Base-by-base conservation (phyloP, 2,888 invertebrate species). In the Xylophagus ater region DNA sequence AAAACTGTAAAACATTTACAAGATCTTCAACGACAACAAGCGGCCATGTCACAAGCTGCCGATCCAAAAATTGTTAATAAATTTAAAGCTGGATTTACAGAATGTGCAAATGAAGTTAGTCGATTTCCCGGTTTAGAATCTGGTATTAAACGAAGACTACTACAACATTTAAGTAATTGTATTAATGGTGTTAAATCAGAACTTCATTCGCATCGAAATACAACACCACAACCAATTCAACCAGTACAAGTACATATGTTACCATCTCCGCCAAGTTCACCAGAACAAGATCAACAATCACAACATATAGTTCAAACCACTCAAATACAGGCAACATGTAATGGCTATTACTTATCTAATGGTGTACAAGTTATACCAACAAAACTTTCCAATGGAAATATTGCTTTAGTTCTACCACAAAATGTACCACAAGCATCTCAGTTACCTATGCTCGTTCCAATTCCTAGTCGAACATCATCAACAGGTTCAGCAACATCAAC, bases 1-100 rank as follows among this genome's bases (percentile, higher is more conserved):
- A 81, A 93, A 73, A 90, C 93, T 1, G 93, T 94, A 32, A 86
- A 88, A 58, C 90, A 93, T 60, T 70, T 96, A 34, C 87, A 90
- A 59, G 81, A 82, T 44, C 68, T 94, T 12, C 92, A 93, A 57
- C 74, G 87, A 9, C 88, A 89, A 59, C 90, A 90, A 60, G 66
- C 83, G 31, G 83, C 82, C 7, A 76, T 82, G 48, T 81, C 87
- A 17, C 82, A 84, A 48, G 80, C 85, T 0, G 77, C 83, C 8
- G 88, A 92, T 60, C 87, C 90, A 0, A 77, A 79, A 12, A 81
- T 89, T 2, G 68, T 88, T 31, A 82, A 81, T 56, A 81, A 87
- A 56, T 90, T 88, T 68, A 79, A 83, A 47, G 74, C 85, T 17
- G 90, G 90, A 48, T 90, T 87, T 67, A 79, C 80, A 38, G 90